Base-by-base conservation (phyloP, 2,113 vertebrate genomes). In the Lasiurus cinereus region DNA sequence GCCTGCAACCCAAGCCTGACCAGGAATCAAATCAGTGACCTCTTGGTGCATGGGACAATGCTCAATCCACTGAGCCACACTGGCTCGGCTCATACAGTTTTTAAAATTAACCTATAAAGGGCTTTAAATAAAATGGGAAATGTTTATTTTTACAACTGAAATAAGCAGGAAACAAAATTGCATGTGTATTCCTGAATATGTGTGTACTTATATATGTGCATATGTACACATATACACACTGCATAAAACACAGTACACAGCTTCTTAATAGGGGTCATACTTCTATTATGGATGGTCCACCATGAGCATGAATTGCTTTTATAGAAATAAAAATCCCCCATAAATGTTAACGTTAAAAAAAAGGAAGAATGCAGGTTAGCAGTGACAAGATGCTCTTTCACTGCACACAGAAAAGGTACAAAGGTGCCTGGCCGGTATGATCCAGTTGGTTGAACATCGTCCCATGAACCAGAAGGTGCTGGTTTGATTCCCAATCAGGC, bases 71-170 rank as follows among this genome's bases (percentile, higher is more conserved):
- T 59, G 56, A 24, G 22, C 56, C 56, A 59, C 8, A 59, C 22
- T 10, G 3, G 9, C 22, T 59, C 21, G 56, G 56, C 56, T 59
- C 22, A 24, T 59, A 59, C 3, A 8, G 56, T 59, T 59, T 59
- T 59, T 59, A 24, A 36, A 54, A 56, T 39, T 52, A 78, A 64
- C 59, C 70, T 72, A 83, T 22, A 48, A 91, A 83, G 48, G 22
- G 21, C 39, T 96, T 69, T 54, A 83, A 83, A 66, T 78, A 86
- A 92, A 92, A 94, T 31, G 27, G 13, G 6, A 90, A 74, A 39
- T 22, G 24, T 8, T 91, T 46, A 33, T 70, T 84, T 93, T 80
- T 87, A 24, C 78, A 90, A 64, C 2, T 73, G 13, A 83, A 90
- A 29, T 67, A 86, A 90, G n/a, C 15, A 93, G 64, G 56, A 79